Evolutionary conservation across 2,113 vertebrate species (phyloP).

Genomic region (Lucifuga dentata): DNA sequence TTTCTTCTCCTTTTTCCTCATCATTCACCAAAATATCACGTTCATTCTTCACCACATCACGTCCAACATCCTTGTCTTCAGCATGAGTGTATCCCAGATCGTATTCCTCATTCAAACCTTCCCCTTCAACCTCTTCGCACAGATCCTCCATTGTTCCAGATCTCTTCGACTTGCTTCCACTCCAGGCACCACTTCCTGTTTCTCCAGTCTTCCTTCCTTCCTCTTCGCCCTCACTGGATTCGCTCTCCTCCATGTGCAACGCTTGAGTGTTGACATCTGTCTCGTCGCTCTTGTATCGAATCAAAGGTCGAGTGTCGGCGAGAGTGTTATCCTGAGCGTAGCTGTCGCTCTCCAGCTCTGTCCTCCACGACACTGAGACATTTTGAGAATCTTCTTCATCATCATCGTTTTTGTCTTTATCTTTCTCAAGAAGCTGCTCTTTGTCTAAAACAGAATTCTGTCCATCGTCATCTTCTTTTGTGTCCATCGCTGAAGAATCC

Average conservation of each 20-base stretch:
- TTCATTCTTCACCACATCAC: constrained; percentile 2
- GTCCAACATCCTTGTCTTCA: constrained; percentile 21
- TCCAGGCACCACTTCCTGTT: constrained; percentile 52
- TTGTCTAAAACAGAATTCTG: not conserved
- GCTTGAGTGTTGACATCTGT: constrained; percentile 74
- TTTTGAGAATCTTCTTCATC: constrained; percentile 79
- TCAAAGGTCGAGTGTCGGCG: constrained; percentile 82
- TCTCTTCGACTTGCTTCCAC: constrained; percentile 65
- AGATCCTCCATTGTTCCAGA: constrained; percentile 84
- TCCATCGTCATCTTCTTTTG: not conserved
- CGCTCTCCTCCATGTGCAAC: constrained; percentile 67
- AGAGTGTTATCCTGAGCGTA: constrained; percentile 84
- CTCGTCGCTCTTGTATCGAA: constrained; percentile 82
- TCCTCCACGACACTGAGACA: constrained; percentile 78
- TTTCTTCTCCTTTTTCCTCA: constrained; percentile 21
- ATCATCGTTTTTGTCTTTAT: constrained; percentile 45
- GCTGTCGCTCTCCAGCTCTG: constrained; percentile 79
- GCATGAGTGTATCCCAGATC: constrained; percentile 40
- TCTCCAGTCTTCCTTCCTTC: constrained; percentile 63
- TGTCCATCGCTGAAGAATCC: not conserved
- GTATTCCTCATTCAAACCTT: constrained; percentile 57
- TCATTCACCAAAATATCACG: not conserved
- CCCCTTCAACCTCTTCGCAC: constrained; percentile 76
- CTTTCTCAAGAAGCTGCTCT: constrained; percentile 29
- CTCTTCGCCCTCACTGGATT: constrained; percentile 78